phyloP scores from a whole-genome alignment of 1,140 invertebrate species.

The Hyposmocoma kahamanoa region DNA sequence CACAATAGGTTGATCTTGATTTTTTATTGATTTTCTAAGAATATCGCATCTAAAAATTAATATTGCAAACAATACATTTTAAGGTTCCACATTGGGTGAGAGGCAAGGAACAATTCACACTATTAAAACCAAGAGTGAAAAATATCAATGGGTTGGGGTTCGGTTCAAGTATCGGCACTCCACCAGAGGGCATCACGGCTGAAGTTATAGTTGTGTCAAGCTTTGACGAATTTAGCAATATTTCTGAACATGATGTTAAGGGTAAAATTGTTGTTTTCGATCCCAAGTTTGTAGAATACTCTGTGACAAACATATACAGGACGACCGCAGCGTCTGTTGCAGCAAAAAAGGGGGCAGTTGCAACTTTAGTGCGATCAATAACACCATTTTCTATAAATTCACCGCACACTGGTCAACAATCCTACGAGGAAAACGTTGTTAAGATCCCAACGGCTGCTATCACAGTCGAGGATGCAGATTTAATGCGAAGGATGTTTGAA shows the following conservation, averaged over 20 bases:
- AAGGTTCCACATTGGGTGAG: conserved; percentile 72
- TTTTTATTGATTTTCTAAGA: too few species aligned
- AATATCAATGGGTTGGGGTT: conserved; percentile 78
- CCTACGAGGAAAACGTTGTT: conserved; percentile 75
- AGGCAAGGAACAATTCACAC: conserved; percentile 77
- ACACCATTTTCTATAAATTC: conserved; percentile 83
- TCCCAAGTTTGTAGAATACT: conserved; percentile 78
- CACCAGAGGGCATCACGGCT: conserved; percentile 79
- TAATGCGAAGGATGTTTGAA: conserved; percentile 79
- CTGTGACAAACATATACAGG: conserved; percentile 71
- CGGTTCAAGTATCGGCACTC: conserved; percentile 78
- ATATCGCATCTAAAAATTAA: too few species aligned
- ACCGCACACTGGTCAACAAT: conserved; percentile 81
- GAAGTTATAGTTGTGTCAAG: conserved; percentile 79
- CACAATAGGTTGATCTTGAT: too few species aligned
- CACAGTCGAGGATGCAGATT: conserved; percentile 85
- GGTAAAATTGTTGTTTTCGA: conserved; percentile 88
- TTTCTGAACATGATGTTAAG: conserved; percentile 62
- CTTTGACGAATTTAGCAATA: conserved; percentile 78
- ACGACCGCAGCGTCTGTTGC: conserved; percentile 75
- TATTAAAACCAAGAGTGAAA: conserved; percentile 76
- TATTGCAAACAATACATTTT: too few species aligned
- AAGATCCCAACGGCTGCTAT: conserved; percentile 88
- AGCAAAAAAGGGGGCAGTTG: conserved; percentile 83
- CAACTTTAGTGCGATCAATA: conserved; percentile 82